A percentile compares a stretch with the other conserved stretches of the same genome.
phyloP scores from a whole-genome alignment of 2,113 vertebrate genomes.

The Eretmochelys imbricata region DNA sequence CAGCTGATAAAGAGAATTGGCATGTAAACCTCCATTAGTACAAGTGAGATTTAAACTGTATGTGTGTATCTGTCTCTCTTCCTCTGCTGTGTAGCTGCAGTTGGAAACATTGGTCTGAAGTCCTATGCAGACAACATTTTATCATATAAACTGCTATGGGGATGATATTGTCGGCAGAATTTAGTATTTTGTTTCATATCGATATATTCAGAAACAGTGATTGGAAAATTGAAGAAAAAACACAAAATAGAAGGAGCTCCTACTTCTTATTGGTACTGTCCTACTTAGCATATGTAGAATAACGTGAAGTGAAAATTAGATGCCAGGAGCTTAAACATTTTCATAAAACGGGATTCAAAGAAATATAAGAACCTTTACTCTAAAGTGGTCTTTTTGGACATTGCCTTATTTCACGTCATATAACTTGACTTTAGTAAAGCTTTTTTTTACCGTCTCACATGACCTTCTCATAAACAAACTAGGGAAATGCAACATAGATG shows the following conservation, averaged over 20 bases:
- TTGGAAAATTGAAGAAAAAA: not conserved
- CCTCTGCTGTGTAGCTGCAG: not conserved
- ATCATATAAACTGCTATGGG: not conserved
- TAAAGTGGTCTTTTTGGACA: not conserved
- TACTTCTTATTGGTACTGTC: not conserved
- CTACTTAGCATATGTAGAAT: not conserved
- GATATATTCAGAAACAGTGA: not conserved
- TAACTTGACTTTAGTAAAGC: too few relatives aligned
- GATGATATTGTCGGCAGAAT: not conserved
- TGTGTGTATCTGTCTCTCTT: not conserved
- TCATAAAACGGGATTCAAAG: not conserved
- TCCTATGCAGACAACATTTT: not conserved
- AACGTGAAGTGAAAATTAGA: not conserved
- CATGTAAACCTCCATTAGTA: not conserved
- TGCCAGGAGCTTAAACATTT: not conserved
- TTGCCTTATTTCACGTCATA: too few relatives aligned
- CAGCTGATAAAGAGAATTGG: not conserved
- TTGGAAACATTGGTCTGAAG: not conserved
- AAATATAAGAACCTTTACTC: not conserved
- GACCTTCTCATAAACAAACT: too few relatives aligned
- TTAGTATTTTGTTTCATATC: not conserved
- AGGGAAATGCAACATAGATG: too few relatives aligned
- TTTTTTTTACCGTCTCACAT: too few relatives aligned
- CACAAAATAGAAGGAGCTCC: not conserved
- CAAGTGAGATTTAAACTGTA: not conserved